Evolutionary conservation across 2,113 vertebrate species (phyloP).

Genomic region (Charina bottae): DNA sequence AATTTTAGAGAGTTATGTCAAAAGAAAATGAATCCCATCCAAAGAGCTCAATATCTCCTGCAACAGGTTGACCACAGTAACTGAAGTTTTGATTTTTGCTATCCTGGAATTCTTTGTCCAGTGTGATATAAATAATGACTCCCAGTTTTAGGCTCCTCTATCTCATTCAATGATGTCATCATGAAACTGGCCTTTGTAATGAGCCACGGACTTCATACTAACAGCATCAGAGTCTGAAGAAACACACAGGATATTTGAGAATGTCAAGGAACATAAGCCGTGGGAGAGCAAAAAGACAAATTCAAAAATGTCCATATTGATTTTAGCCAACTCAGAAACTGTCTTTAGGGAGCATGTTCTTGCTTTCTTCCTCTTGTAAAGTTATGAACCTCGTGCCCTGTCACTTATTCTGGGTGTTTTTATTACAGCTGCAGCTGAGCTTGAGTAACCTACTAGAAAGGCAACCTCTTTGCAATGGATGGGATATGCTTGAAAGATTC

Average conservation of each 20-base stretch:
- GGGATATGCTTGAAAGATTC: not conserved
- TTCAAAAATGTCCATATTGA: conserved; percentile 70
- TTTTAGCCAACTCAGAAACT: conserved; percentile 61
- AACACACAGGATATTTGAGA: conserved; percentile 61
- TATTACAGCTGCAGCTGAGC: not conserved
- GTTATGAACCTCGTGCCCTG: conserved; percentile 53
- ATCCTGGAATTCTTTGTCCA: conserved; percentile 64
- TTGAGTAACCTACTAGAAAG: not conserved
- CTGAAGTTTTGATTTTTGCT: conserved; percentile 58
- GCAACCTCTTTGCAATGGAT: not conserved
- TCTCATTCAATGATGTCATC: conserved; percentile 63
- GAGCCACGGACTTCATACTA: conserved; percentile 56
- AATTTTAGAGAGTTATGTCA: conserved; percentile 69
- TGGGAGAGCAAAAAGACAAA: conserved; percentile 67
- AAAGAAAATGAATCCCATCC: conserved; percentile 61
- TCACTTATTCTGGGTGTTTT: not conserved
- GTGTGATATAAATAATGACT: conserved; percentile 68
- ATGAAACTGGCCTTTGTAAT: conserved; percentile 63
- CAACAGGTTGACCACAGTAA: conserved; percentile 49
- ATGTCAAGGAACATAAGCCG: conserved; percentile 59
- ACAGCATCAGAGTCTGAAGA: conserved; percentile 53
- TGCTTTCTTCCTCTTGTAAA: conserved; percentile 59
- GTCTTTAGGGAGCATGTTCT: conserved; percentile 35
- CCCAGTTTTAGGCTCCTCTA: conserved; percentile 61
- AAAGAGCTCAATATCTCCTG: conserved; percentile 65